These are phyloP conservation scores for Sebastes flavidus DNA, from an alignment of 2,797 vertebrate species.

Conservation along the genomic window DNA sequence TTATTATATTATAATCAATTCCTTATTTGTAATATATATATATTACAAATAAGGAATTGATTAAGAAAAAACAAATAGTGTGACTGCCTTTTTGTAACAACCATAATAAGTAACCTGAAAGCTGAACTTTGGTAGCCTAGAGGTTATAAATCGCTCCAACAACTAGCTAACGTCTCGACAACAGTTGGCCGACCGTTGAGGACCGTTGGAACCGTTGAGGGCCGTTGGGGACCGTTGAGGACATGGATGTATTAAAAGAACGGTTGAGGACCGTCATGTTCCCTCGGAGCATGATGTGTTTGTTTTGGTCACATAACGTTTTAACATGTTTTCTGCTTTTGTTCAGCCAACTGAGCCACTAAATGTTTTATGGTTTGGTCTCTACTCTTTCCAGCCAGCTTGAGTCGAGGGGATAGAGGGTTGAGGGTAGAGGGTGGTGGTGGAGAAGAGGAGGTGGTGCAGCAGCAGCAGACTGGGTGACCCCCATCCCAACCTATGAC, in stretches of 20 bases:
- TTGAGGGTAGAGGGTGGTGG: too few species aligned
- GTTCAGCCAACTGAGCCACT: background rate
- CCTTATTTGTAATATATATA: too few species aligned
- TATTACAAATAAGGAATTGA: too few species aligned
- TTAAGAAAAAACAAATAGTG: too few species aligned
- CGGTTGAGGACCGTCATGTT: background rate
- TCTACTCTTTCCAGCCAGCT: background rate
- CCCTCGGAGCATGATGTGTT: background rate
- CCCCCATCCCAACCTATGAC: conserved; percentile 63
- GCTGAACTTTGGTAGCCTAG: too few species aligned
- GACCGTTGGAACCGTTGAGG: background rate
- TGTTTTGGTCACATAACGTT: background rate
- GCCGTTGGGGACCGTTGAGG: too few species aligned
- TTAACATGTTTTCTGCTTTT: background rate
- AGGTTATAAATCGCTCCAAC: background rate
- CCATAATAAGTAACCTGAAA: background rate
- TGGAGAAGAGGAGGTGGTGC: background rate
- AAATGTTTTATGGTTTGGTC: background rate
- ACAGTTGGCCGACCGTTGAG: too few species aligned
- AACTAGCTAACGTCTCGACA: too few species aligned
- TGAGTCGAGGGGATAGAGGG: background rate
- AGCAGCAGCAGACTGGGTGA: conserved; percentile 38
- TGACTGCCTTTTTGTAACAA: background rate
- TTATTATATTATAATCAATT: too few species aligned
- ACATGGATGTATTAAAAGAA: too few species aligned